These are phyloP conservation scores for Cartodere bifasciata DNA, from an alignment of 2,888 invertebrate genomes.

Conservation along the genomic window DNA sequence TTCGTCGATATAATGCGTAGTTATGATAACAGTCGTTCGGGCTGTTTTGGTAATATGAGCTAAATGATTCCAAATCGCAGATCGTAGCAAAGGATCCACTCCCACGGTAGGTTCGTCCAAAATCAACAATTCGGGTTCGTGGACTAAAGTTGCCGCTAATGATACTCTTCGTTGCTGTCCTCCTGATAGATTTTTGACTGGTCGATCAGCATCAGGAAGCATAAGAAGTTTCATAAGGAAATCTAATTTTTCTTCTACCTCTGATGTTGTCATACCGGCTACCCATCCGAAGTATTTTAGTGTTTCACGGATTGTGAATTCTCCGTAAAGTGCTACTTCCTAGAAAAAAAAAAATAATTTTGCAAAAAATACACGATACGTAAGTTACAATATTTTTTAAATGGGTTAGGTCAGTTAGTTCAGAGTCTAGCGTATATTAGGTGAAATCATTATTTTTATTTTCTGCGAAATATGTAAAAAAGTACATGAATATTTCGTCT, in stretches of 20 bases:
- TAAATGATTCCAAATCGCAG: slow-evolving; percentile 90
- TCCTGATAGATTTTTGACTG: slow-evolving; percentile 68
- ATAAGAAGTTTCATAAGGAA: slow-evolving; percentile 30
- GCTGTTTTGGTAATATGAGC: slow-evolving; percentile 81
- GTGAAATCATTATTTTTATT: too few species aligned
- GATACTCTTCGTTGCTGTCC: slow-evolving; percentile 86
- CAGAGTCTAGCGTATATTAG: too few species aligned
- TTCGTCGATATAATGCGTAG: slow-evolving; percentile 93
- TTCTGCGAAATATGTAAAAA: too few species aligned
- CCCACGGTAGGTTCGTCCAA: slow-evolving; percentile 90
- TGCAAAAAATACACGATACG: too few species aligned
- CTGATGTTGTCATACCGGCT: slow-evolving; percentile 25
- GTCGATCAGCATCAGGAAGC: slow-evolving; percentile 26
- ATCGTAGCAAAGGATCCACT: slow-evolving; percentile 78
- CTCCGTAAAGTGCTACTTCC: slow-evolving; percentile 32
- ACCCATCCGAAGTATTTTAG: slow-evolving; percentile 33
- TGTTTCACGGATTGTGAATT: slow-evolving; percentile 33
- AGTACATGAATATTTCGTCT: too few species aligned
- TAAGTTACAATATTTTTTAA: too few species aligned
- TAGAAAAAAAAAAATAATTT: slow-evolving; percentile 4
- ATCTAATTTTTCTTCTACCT: slow-evolving; percentile 27
- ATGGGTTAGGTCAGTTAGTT: too few species aligned
- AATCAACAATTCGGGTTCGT: slow-evolving; percentile 83
- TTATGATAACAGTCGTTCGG: slow-evolving; percentile 84
- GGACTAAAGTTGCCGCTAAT: slow-evolving; percentile 84